Evolutionary conservation across 2,797 vertebrate genomes (phyloP), one percentile per base, ranked within the genome.

Genomic region (Lycodopsis pacificus): DNA sequence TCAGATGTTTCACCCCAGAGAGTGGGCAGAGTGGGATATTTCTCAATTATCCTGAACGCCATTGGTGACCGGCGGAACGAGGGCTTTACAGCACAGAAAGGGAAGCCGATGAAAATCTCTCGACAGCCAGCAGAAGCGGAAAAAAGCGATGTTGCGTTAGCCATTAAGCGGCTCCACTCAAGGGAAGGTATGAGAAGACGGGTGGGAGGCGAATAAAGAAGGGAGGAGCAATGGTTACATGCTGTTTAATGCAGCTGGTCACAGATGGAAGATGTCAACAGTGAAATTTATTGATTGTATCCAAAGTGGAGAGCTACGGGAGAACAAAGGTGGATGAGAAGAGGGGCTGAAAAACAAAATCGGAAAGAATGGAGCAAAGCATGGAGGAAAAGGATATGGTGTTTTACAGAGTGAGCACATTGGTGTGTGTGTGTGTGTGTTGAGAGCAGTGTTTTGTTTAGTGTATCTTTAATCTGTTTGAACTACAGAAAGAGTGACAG

Each of bases 31-130:
- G 84, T 83, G 83, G 76, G 88, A 90, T 67, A 76, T 80, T 82
- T 85, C 80, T 81, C 91, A 90, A 86, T 91, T 90, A 90, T 66
- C 81, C 80, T 80, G 84, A 83, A 74, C 49, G 70, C 84, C 63
- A 42, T 77, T 71, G 80, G 86, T 86, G 86, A 84, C 77, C 56
- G 17, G 71, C 53, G 40, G 68, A 83, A 82, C 14, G 14, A 71
- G 76, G 76, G 51, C 67, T 67, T 73, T 56, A 63, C 38, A 84
- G 71, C 74, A 25, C 64, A 58, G 79, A 78, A 58, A 68, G 38
- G 42, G 59, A 82, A 67, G 76, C 54, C 62, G 65, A 44, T 73
- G 53, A 84, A 81, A 82, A 79, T 73, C 71, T 86, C 79, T 84
- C 71, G 58, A 80, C 40, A 57, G 72, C 30, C 77, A 65, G 64